Percentiles rank a stretch among this genome's conserved stretches.
Evolutionary conservation across 2,888 invertebrate species (phyloP).

Genomic region (Lasius platythorax): DNA sequence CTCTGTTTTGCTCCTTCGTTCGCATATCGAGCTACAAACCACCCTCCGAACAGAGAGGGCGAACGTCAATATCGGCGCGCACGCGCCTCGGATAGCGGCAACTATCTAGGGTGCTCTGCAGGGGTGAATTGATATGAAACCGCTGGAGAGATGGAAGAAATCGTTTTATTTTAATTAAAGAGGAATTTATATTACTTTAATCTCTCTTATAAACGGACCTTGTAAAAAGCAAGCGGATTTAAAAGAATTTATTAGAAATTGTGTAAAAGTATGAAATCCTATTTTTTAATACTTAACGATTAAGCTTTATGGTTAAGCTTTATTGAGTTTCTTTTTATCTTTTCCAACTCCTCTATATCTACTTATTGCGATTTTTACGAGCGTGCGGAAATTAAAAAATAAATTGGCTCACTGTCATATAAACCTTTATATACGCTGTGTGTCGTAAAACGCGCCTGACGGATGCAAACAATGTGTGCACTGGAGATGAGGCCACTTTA

Average conservation of each 20-base stretch:
- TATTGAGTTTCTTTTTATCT: not conserved
- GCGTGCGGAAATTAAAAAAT: not conserved
- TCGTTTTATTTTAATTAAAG: slow-evolving; percentile 16
- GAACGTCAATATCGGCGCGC: slow-evolving; percentile 83
- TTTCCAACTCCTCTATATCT: not conserved
- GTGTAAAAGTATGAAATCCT: slow-evolving; percentile 2
- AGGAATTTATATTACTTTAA: not conserved
- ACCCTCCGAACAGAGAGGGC: slow-evolving; percentile 65
- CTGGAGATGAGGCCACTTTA: slow-evolving; percentile 70
- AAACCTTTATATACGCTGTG: not conserved
- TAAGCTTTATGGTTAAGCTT: not conserved
- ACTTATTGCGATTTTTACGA: not conserved
- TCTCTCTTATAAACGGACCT: not conserved
- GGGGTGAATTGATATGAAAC: slow-evolving; percentile 14
- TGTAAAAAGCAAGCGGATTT: not conserved
- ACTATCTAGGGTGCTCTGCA: slow-evolving; percentile 54
- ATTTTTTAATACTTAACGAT: not conserved
- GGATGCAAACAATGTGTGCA: slow-evolving; percentile 37
- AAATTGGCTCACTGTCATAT: slow-evolving; percentile 1
- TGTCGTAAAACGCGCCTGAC: not conserved
- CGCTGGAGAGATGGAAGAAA: slow-evolving; percentile 2
- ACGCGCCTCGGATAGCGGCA: slow-evolving; percentile 74
- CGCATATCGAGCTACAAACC: slow-evolving; percentile 73
- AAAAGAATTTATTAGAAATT: not conserved
- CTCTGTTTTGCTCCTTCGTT: slow-evolving; percentile 78